A percentile compares a stretch with the other conserved stretches of the same genome.
phyloP scores from a whole-genome alignment of 2,888 invertebrate species.

The Agapetus fuscipes region DNA sequence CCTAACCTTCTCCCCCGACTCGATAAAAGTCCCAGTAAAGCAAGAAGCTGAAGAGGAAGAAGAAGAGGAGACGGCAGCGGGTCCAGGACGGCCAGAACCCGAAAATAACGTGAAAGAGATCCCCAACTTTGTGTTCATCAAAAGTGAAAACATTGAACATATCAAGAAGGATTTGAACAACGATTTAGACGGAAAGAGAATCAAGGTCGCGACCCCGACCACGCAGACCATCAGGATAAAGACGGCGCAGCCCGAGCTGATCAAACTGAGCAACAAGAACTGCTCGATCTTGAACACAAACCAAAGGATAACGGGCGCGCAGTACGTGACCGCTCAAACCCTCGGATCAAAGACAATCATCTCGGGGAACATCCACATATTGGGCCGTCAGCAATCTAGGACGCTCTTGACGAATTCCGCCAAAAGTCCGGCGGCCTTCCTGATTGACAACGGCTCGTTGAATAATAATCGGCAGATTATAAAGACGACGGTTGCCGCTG shows the following conservation, averaged over 20 bases:
- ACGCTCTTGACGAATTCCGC: constrained; percentile 41
- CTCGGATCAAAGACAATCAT: constrained; percentile 43
- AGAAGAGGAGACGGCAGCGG: constrained; percentile 17
- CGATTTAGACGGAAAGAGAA: constrained; percentile 41
- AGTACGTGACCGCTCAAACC: constrained; percentile 27
- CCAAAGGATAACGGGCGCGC: constrained; percentile 32
- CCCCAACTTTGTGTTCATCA: constrained; percentile 21
- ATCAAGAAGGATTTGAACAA: constrained; percentile 58
- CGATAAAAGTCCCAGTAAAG: constrained; percentile 52
- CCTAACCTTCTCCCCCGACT: constrained; percentile 60
- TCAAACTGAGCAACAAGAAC: constrained; percentile 40
- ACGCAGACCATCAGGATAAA: constrained; percentile 39
- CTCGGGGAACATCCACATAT: constrained; percentile 45
- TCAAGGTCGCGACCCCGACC: constrained; percentile 28
- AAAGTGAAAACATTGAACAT: constrained; percentile 33
- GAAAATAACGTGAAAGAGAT: constrained; percentile 38
- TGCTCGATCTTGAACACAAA: constrained; percentile 41
- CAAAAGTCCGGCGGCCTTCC: constrained; percentile 41
- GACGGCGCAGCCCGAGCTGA: constrained; percentile 33
- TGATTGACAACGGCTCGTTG: constrained; percentile 42
- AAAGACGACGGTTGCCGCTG: constrained; percentile 35
- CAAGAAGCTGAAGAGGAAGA: constrained; percentile 30
- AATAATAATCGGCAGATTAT: constrained; percentile 42
- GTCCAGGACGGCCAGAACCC: constrained; percentile 32
- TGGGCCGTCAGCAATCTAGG: constrained; percentile 43